Base-by-base conservation (phyloP, 2,888 invertebrate species). In the Plebejus anna region DNA sequence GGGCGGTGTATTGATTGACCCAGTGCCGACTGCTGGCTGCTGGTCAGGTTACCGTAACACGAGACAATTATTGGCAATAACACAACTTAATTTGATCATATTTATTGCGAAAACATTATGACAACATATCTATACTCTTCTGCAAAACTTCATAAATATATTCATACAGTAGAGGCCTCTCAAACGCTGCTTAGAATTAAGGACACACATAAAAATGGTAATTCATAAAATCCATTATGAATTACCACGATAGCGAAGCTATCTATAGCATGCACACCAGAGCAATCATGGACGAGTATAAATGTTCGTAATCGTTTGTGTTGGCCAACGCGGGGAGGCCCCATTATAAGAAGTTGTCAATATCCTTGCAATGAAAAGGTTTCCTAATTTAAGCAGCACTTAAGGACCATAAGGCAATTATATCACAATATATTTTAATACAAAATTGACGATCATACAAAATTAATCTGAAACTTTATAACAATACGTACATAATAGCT, bases 61-160 rank as follows among this genome's bases (percentile, higher is more conserved):
- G 73, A 73, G 47, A 55, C 9, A 2, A 32, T 51, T 28, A 16
- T 51, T 28, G 51, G 28, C 72, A 47, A 22, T 73, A 51, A 51
- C 73, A 71, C 75, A 78, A 76, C 51, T 80, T 6, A 51, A 55
- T 82, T 82, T 83, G 81, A 84, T 81, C 83, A 82, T 82, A 81
- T 85, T 85, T 84, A 85, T 84, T 85, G 83, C 80, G 81, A 83
- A 82, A 83, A 82, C 79, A 83, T 82, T 84, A 55, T 73, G 73
- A 55, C 51, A 82, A 83, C 83, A 86, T 88, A 87, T 87, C 85
- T 87, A 84, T 87, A 84, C 81, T 84, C 83, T 81, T 81, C 81
- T 79, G 84, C 79, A 51, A 79, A 75, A 73, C 73, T 73, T 55
- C 13, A 28, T 51, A 72, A 72, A 72, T 51, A 71, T 7, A 71